phyloP scores from a whole-genome alignment of 2,888 invertebrate genomes.

The Macrosiphum euphorbiae region DNA sequence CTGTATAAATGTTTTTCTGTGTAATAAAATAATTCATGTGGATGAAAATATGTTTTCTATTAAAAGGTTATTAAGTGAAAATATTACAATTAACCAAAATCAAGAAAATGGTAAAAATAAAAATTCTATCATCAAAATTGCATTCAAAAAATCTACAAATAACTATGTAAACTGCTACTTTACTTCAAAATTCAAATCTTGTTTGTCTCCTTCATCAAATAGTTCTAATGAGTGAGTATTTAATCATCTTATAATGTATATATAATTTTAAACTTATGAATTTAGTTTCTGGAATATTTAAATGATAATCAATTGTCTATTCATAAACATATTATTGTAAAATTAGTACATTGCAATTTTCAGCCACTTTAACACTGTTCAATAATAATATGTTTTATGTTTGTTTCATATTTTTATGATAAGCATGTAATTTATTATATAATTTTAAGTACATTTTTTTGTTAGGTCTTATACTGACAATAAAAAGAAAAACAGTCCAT shows the following conservation, averaged over 20 bases:
- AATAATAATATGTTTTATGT: background rate
- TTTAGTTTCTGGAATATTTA: background rate
- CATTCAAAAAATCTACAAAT: slow-evolving; percentile 60
- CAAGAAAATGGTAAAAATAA: slow-evolving; percentile 58
- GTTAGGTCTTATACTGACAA: slow-evolving; percentile 39
- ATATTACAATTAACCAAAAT: slow-evolving; percentile 63
- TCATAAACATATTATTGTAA: background rate
- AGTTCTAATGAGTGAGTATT: slow-evolving; percentile 47
- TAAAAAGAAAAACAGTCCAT: slow-evolving; percentile 55
- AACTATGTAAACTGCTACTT: slow-evolving; percentile 57
- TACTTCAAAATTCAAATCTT: slow-evolving; percentile 56
- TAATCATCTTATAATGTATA: too few species aligned
- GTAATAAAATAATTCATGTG: background rate
- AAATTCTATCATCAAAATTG: slow-evolving; percentile 60
- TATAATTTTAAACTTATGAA: background rate
- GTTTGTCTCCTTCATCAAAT: slow-evolving; percentile 17
- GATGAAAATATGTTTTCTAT: background rate
- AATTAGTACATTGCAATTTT: background rate
- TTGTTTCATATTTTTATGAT: background rate
- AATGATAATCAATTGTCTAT: background rate
- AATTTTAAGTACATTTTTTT: background rate
- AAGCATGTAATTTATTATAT: background rate
- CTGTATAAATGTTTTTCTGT: background rate
- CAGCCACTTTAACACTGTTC: background rate
- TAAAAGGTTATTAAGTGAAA: slow-evolving; percentile 66